These are phyloP conservation scores for Ochotona curzoniae DNA, from an alignment of 2,113 vertebrate genomes.

Conservation along the genomic window DNA sequence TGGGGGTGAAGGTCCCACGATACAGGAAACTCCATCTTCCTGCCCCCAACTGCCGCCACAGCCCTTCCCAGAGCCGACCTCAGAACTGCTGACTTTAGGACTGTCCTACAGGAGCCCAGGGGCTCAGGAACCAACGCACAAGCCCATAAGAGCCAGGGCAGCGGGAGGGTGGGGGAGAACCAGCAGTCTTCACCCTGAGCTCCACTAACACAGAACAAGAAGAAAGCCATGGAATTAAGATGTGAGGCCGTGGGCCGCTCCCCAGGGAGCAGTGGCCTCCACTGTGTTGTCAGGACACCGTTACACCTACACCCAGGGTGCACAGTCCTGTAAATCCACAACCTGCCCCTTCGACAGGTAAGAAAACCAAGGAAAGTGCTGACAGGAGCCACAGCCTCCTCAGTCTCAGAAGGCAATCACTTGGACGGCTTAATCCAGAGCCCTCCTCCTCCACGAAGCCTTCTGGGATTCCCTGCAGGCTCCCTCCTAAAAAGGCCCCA, in stretches of 20 bases:
- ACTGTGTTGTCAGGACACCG: rapidly evolving
- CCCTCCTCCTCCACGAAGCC: slow-evolving; percentile 13
- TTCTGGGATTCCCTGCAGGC: background rate
- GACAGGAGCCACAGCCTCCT: background rate
- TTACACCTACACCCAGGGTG: background rate
- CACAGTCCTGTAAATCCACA: background rate
- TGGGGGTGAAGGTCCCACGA: background rate
- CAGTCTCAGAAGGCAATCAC: background rate
- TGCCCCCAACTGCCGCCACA: background rate
- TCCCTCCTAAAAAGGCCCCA: background rate
- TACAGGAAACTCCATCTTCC: too few relatives aligned
- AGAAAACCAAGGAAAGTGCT: background rate
- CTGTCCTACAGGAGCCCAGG: background rate
- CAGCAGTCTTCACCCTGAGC: background rate
- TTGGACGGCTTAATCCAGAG: background rate
- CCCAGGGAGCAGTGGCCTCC: background rate
- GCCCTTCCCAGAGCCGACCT: background rate
- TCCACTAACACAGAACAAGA: rapidly evolving
- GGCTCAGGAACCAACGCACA: rapidly evolving
- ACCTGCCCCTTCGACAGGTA: background rate
- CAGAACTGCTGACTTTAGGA: background rate
- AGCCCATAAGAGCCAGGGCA: background rate
- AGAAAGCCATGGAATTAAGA: background rate
- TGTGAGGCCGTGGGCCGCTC: too few relatives aligned
- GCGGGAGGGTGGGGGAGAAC: background rate